Base-by-base conservation (phyloP, 2,797 vertebrate genomes). In the Eleutherodactylus coqui region DNA sequence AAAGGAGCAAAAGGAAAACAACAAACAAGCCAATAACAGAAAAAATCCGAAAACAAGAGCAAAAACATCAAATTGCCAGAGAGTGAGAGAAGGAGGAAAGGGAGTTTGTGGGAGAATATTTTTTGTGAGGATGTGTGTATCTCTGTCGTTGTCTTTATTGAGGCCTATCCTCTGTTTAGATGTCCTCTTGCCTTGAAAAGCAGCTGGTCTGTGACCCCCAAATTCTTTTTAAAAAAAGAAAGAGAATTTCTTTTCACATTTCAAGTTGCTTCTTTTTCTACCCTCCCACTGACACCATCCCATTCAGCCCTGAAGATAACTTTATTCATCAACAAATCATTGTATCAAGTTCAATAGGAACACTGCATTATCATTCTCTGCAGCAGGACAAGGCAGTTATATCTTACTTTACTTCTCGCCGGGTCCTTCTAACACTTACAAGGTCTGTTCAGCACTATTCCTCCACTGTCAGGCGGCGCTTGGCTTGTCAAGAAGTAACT, bases 301-400 rank as follows among this genome's bases (percentile, higher is more conserved):
- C 93, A 96, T 98, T 99, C 96, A 99, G 92, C 90, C 83, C 90
- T 89, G 94, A 95, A 98, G 97, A 99, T 99, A 99, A 99, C 97
- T 98, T 98, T 97, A 98, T 99, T 99, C 97, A 98, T 97, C 95
- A 95, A 95, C 94, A 96, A 95, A 96, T 98, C 97, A 97, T 99
- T 99, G 98, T 99, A 97, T 97, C 96, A 95, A 95, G 94, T 95
- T 99, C 96, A 98, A 99, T 98, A 95, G 95, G 93, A 94, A 94
- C 96, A 96, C 95, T 94, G 93, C 94, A 93, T 92, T 91, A 92
- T 91, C 90, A 91, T 91, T 93, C 92, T 91, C 92, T 91, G 90
- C 94, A 95, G 96, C 94, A 94, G 95, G 95, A 93, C 94, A 93
- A 91, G 92, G 91, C 90, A 92, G 94, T 95, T 94, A 96, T 92